Conservation (phyloP, 1,140 invertebrate genomes). For the Contarinia nasturtii region DNA sequence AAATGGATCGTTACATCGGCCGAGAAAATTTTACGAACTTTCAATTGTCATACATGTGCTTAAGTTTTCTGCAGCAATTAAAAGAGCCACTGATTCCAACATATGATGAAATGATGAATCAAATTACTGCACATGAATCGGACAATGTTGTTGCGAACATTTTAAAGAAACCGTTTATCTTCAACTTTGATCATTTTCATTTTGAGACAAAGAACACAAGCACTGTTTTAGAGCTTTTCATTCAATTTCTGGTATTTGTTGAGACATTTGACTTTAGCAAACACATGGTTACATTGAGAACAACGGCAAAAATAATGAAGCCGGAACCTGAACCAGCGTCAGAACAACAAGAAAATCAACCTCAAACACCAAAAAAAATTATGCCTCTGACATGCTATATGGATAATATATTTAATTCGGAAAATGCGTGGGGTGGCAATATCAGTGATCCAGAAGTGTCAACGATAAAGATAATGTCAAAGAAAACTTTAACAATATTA, state of each 20-base stretch:
- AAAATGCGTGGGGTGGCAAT: slow-evolving; percentile 3
- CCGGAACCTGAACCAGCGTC: slow-evolving; percentile 41
- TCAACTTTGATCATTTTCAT: slow-evolving; percentile 34
- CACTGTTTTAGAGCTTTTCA: slow-evolving; percentile 37
- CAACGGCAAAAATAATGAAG: slow-evolving; percentile 39
- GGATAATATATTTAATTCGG: slow-evolving; percentile 58
- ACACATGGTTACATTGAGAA: slow-evolving; percentile 50
- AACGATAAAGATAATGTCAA: too few species aligned
- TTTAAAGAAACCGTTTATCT: slow-evolving; percentile 52
- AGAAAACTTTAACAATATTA: too few species aligned
- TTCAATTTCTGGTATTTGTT: slow-evolving; percentile 62
- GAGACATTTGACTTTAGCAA: slow-evolving; percentile 53
- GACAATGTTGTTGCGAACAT: slow-evolving; percentile 39
- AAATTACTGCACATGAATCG: slow-evolving; percentile 28
- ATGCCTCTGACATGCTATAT: too few species aligned
- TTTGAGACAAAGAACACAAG: slow-evolving; percentile 27
- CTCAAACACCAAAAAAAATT: too few species aligned
- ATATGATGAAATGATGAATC: slow-evolving; percentile 30
- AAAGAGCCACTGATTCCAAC: slow-evolving; percentile 41
- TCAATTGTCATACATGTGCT: slow-evolving; percentile 56
- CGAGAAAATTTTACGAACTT: slow-evolving; percentile 75
- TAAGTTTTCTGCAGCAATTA: slow-evolving; percentile 57
- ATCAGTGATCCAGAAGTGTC: too few species aligned
- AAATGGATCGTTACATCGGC: slow-evolving; percentile 47
- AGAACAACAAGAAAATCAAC: too few species aligned